These are phyloP conservation scores for Macroglossus sobrinus DNA, from an alignment of 2,113 vertebrate genomes.

Conservation along the genomic window DNA sequence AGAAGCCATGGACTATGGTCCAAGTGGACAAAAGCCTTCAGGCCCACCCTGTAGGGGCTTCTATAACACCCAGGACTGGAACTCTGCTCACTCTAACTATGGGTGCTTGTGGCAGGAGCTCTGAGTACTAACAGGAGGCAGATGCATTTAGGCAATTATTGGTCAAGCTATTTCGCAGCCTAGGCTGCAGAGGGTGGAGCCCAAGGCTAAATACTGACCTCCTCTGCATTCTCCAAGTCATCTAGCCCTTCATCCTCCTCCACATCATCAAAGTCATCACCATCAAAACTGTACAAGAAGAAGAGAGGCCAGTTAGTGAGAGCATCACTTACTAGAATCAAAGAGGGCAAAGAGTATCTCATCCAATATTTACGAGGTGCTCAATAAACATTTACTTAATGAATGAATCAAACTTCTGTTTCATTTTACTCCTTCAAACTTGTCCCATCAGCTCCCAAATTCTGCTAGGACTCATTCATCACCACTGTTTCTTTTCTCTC, in stretches of 20 bases:
- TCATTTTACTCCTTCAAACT: neutral
- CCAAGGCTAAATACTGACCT: constrained; percentile 82
- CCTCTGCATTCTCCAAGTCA: constrained; percentile 94
- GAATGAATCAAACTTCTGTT: neutral
- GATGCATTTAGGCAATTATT: neutral
- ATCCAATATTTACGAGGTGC: accelerated
- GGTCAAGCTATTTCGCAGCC: accelerated
- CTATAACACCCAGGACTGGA: neutral
- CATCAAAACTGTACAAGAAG: constrained; percentile 88
- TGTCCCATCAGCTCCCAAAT: neutral
- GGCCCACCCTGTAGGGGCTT: neutral
- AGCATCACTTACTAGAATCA: neutral
- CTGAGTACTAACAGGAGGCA: neutral
- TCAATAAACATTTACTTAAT: neutral
- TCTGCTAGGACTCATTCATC: neutral
- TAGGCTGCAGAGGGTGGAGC: neutral
- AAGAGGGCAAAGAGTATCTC: neutral
- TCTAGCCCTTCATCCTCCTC: constrained; percentile 97
- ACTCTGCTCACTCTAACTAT: neutral
- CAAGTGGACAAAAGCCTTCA: neutral
- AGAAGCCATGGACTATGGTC: neutral
- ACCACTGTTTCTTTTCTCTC: neutral
- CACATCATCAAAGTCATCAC: constrained; percentile 96
- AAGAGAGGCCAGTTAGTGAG: neutral
- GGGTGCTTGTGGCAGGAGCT: neutral